Conservation (phyloP, 2,113 vertebrate genomes). For the Lontra canadensis region DNA sequence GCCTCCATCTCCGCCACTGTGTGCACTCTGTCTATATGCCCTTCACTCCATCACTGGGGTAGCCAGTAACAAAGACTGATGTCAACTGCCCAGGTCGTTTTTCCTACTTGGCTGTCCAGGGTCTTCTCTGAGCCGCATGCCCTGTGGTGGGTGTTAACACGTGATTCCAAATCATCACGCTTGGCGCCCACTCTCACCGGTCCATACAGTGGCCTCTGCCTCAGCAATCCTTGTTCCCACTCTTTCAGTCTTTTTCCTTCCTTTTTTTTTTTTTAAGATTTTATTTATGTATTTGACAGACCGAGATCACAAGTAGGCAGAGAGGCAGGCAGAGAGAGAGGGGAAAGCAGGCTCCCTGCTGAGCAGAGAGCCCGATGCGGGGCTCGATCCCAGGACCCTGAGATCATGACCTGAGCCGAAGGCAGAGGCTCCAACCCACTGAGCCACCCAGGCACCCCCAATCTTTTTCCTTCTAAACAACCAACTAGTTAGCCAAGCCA, state of each 20-base stretch:
- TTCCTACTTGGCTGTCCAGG: not conserved
- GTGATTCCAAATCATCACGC: not conserved
- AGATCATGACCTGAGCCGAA: too few relatives aligned
- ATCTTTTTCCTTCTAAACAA: not conserved
- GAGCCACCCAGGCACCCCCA: not conserved
- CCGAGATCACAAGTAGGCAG: too few relatives aligned
- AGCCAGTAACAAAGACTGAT: not conserved
- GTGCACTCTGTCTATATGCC: not conserved
- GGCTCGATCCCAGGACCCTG: too few relatives aligned
- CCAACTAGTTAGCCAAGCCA: not conserved
- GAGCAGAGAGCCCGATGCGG: too few relatives aligned
- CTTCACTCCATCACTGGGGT: not conserved
- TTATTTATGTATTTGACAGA: too few relatives aligned
- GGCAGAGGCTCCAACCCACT: too few relatives aligned
- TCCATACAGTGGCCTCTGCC: not conserved
- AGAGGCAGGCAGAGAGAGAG: too few relatives aligned
- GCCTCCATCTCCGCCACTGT: not conserved
- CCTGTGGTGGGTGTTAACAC: not conserved
- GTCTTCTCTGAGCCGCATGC: not conserved
- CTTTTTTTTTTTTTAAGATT: too few relatives aligned
- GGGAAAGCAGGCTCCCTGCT: too few relatives aligned
- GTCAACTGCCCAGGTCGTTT: not conserved
- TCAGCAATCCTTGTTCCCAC: not conserved
- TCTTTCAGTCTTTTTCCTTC: not conserved
- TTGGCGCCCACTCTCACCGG: not conserved